A percentile compares a stretch with the other conserved stretches of the same genome.
Evolutionary conservation across 1,140 invertebrate genomes (phyloP).

Genomic region (Sinella curviseta): DNA sequence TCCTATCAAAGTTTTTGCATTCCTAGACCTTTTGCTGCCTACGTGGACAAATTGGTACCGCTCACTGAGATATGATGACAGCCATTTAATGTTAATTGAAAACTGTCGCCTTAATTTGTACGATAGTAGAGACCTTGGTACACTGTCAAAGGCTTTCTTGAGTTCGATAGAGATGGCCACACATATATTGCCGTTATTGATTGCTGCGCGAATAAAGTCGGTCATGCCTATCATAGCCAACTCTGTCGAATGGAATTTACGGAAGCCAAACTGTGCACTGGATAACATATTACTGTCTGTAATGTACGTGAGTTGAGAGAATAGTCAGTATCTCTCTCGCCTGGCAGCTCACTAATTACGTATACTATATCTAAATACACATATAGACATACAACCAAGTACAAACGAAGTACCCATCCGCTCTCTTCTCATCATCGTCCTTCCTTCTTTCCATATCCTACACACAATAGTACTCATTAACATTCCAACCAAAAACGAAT

Average conservation of each 20-base stretch:
- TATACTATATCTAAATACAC: too few species aligned
- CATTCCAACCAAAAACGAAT: too few species aligned
- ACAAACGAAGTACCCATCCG: too few species aligned
- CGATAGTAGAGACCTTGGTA: neutral
- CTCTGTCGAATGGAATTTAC: neutral
- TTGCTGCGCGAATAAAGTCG: neutral
- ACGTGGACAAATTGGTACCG: neutral
- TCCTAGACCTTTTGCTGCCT: neutral
- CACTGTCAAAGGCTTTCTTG: neutral
- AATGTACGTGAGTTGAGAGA: neutral
- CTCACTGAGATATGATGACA: neutral
- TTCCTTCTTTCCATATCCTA: too few species aligned
- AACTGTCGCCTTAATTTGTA: neutral
- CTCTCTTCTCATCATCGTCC: too few species aligned
- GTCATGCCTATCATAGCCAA: neutral
- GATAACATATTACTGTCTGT: neutral
- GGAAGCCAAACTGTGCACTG: neutral
- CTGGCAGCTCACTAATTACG: too few species aligned
- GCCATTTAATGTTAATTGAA: neutral
- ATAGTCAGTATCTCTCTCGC: too few species aligned
- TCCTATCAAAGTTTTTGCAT: neutral
- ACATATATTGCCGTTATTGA: neutral
- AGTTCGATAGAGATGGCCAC: neutral
- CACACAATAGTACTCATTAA: too few species aligned
- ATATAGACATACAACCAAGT: too few species aligned